Conservation (phyloP, 2,113 vertebrate species). For the Lates calcarifer region DNA sequence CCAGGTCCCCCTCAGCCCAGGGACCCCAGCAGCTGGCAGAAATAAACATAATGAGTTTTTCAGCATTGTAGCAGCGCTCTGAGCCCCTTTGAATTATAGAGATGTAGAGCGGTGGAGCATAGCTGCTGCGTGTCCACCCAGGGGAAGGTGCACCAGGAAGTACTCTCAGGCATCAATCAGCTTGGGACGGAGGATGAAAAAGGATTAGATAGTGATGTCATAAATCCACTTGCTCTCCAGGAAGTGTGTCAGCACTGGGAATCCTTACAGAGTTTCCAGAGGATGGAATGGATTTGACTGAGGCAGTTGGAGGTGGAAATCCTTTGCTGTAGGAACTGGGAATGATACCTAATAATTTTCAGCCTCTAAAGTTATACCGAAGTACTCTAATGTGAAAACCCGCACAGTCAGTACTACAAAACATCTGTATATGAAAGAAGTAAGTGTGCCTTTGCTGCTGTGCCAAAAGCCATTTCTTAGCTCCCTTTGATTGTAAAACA, state of each 20-base stretch:
- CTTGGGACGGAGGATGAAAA: constrained; percentile 60
- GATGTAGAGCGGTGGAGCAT: constrained; percentile 60
- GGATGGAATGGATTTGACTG: constrained; percentile 71
- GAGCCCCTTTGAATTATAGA: constrained; percentile 77
- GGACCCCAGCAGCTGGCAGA: constrained; percentile 82
- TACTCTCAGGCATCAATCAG: constrained; percentile 68
- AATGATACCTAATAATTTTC: constrained; percentile 72
- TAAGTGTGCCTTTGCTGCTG: constrained; percentile 51
- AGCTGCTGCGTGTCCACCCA: constrained; percentile 60
- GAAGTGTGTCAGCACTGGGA: constrained; percentile 72
- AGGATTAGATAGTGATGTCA: constrained; percentile 77
- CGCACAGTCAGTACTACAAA: constrained; percentile 54
- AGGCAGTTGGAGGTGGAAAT: constrained; percentile 67
- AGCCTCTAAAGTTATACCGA: constrained; percentile 54
- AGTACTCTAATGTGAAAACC: constrained; percentile 63
- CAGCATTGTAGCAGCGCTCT: constrained; percentile 68
- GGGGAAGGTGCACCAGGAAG: constrained; percentile 70
- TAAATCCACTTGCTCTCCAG: constrained; percentile 73
- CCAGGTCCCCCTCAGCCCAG: constrained; percentile 67
- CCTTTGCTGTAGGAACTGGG: constrained; percentile 51
- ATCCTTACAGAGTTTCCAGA: constrained; percentile 67
- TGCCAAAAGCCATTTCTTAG: constrained; percentile 66
- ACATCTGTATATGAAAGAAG: constrained; percentile 67
- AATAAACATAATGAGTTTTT: constrained; percentile 84
- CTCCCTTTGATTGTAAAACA: constrained; percentile 66